Base-by-base conservation (phyloP, 2,113 vertebrate genomes). In the Cebidichthys violaceus region DNA sequence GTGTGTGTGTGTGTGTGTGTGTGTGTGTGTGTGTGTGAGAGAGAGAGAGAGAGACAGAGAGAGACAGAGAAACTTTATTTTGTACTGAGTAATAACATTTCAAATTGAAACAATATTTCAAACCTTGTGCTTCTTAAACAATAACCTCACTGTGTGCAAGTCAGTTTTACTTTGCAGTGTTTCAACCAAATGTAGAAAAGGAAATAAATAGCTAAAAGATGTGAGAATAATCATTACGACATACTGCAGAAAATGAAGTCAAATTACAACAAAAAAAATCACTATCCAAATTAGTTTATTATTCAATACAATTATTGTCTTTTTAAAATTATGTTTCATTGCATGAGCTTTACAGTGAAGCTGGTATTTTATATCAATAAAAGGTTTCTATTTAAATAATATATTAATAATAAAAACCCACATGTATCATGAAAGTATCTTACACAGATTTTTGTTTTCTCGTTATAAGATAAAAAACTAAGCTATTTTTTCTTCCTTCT, bases 181-280 rank as follows among this genome's bases (percentile, higher is more conserved):
- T 61, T 35, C 29, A 17, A 29, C 17, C 27, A 35, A 70, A 60
- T 52, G 14, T 24, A 67, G 59, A 72, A 50, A 41, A 60, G 6
- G 9, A 72, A 74, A 67, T 60, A n/a, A 57, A 31, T 57, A 35
- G 70, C 57, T 75, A 79, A 55, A 13, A 65, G 55, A 31, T 68
- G n/a, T 59, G 62, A 77, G 27, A 60, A 50, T 76, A 52, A 81
- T 67, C 9, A 54, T 11, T 35, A 24, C 15, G 0, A 76, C 59
- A 33, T 18, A 10, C 27, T 31, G 59, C 2, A 20, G n/a, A 64
- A 61, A 78, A 68, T 29, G 59, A 62, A 60, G 37, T 59, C 17
- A 64, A 64, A n/a, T 50, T 20, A 27, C 60, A 52, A 31, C 65
- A n/a, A 33, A 80, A n/a, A 55, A 41, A 35, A 24, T 24, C 17